Base-by-base conservation (phyloP, 2,797 vertebrate species). In the Onychomys torridus region DNA sequence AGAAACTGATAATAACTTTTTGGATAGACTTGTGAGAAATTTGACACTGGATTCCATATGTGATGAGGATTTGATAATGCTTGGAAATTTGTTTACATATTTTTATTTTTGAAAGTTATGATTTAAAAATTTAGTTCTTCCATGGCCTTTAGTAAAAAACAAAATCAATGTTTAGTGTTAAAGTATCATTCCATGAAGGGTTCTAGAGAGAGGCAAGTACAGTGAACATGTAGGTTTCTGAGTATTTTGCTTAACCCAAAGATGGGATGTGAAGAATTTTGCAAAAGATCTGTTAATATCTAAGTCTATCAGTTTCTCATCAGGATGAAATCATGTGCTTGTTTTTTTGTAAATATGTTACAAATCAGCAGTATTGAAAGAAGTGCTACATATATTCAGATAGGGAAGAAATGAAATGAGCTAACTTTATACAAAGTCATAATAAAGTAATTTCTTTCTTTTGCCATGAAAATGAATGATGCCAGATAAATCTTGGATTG, bases 1-100 rank as follows among this genome's bases (percentile, higher is more conserved):
- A 91, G 79, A 91, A 95, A 93, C 46, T 91, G 82, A 49, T 59
- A 90, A 69, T 96, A 95, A 84, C 32, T 96, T 95, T 91, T 73
- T 94, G 81, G 67, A 19, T 81, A 90, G 5, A 89, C 4, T 34
- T 81, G 79, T 94, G 69, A 96, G 75, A 94, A 96, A 96, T 65
- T 91, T 52, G 87, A 94, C 14, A 49, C 52, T 77, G 21, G 8
- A 21, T 92, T 96, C 37, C 79, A 90, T 93, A 76, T 94, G 63
- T 87, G 82, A 92, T 25, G 32, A 95, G 27, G n/a, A 43, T 25
- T 89, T 86, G 34, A 37, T 91, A 87, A 94, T 19, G 77, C 43
- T 75, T 93, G 34, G 93, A 96, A 82, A n/a, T 49, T 92, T 92
- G 32, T 85, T 96, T 92, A 93, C 52, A 89, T 16, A 25, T 76